phyloP scores from a whole-genome alignment of 2,113 vertebrate genomes.

The Meriones unguiculatus region DNA sequence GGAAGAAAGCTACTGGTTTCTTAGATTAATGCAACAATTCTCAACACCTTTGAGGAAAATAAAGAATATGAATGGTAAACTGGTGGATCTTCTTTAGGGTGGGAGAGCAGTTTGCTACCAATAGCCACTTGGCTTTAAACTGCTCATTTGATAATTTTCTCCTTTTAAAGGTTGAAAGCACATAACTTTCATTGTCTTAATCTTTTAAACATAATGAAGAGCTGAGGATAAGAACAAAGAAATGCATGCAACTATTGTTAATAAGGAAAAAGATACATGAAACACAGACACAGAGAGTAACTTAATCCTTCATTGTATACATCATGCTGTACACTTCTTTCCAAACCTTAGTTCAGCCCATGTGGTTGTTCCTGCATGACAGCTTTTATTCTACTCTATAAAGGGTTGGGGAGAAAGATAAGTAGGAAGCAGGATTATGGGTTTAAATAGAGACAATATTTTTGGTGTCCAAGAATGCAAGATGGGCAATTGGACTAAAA shows the following conservation, averaged over 20 bases:
- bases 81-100: constrained; percentile 10
- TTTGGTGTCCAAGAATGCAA: constrained; percentile 71
- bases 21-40: constrained; percentile 85
- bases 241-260: constrained; percentile 54
- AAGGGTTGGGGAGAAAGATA: constrained; percentile 58
- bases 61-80: constrained; percentile 66
- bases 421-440: constrained; percentile 73
- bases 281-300: constrained; percentile 21
- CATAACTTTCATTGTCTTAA: neutral
- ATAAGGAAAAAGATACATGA: neutral
- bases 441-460: constrained; percentile 62
- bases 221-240: neutral
- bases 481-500: constrained; percentile 50
- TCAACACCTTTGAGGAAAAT: constrained; percentile 86
- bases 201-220: constrained; percentile 25
- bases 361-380: constrained; percentile 39
- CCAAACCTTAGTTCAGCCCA: constrained; percentile 66
- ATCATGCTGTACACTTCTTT: constrained; percentile 68
- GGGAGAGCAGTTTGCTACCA: neutral
- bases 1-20: constrained; percentile 69
- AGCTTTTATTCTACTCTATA: constrained; percentile 31
- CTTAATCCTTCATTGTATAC: constrained; percentile 42
- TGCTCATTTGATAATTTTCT: constrained; percentile 59
- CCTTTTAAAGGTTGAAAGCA: constrained; percentile 69
- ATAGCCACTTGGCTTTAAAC: constrained; percentile 65